phyloP scores from a whole-genome alignment of 2,113 vertebrate genomes.

The Argyrosomus japonicus region DNA sequence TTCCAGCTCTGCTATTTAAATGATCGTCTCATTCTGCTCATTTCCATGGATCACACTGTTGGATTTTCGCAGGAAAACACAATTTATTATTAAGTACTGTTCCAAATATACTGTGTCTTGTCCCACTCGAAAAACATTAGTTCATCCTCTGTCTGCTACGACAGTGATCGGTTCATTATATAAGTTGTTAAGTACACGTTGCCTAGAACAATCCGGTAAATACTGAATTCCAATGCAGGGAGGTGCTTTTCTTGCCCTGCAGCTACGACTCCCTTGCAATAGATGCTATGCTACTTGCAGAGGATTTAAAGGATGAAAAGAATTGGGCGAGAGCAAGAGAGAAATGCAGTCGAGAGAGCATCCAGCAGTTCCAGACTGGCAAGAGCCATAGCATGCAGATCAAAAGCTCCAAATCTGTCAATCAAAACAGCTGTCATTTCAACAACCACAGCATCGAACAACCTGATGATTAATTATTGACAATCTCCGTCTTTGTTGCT shows the following conservation, averaged over 20 bases:
- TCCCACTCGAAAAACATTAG: conserved; percentile 4
- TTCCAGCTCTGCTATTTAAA: conserved; percentile 21
- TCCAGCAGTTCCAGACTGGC: conserved; percentile 35
- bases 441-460: conserved; percentile 65
- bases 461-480: conserved; percentile 84
- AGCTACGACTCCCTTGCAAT: conserved; percentile 53
- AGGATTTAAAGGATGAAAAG: conserved; percentile 72
- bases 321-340: conserved; percentile 28
- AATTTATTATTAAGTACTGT: conserved; percentile 4
- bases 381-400: conserved; percentile 65
- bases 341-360: conserved; percentile 29
- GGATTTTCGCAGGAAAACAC: not conserved
- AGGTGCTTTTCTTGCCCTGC: conserved; percentile 43
- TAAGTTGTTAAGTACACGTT: conserved; percentile 51
- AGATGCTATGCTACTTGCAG: conserved; percentile 56
- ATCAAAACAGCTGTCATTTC: conserved; percentile 77
- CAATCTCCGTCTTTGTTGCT: conserved; percentile 75
- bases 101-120: conserved; percentile 24
- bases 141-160: conserved; percentile 3
- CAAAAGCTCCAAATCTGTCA: conserved; percentile 83
- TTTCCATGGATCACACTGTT: conserved; percentile 13
- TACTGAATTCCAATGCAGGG: conserved; percentile 59
- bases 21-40: conserved; percentile 33
- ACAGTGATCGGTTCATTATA: conserved; percentile 45
- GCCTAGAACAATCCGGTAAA: conserved; percentile 59